These are phyloP conservation scores for Nomia melanderi DNA, from an alignment of 1,140 invertebrate genomes.

Conservation along the genomic window DNA sequence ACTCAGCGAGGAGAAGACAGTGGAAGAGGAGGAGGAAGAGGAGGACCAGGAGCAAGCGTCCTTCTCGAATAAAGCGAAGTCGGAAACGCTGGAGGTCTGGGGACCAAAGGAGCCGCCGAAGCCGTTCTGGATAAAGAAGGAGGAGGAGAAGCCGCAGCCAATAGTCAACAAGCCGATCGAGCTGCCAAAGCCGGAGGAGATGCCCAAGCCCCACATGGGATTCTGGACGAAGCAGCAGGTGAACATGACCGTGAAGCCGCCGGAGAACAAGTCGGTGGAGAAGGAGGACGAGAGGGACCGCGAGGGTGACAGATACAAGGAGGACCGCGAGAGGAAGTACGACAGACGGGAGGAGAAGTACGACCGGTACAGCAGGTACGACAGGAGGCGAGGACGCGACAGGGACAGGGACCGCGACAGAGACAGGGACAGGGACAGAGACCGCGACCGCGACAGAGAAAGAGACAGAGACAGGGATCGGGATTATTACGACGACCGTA, in stretches of 20 bases:
- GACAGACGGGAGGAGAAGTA: constrained; percentile 78
- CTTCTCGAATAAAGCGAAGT: constrained; percentile 66
- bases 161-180: constrained; percentile 62
- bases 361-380: constrained; percentile 75
- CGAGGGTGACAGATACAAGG: constrained; percentile 70
- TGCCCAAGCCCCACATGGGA: constrained; percentile 80
- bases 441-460: constrained; percentile 68
- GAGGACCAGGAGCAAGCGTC: constrained; percentile 73
- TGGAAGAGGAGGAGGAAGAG: constrained; percentile 52
- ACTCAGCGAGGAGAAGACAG: constrained; percentile 44
- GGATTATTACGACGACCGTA: constrained; percentile 77
- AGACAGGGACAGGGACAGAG: constrained; percentile 67
- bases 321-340: constrained; percentile 74
- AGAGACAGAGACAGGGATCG: constrained; percentile 70
- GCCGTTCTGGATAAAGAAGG: constrained; percentile 79
- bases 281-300: constrained; percentile 66
- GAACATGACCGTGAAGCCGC: constrained; percentile 75
- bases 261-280: constrained; percentile 65
- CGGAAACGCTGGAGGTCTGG: constrained; percentile 73
- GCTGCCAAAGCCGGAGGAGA: constrained; percentile 76
- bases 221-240: constrained; percentile 81
- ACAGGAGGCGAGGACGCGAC: constrained; percentile 75
- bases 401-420: constrained; percentile 70
- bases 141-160: constrained; percentile 72
- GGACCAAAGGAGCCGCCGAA: constrained; percentile 79